These are phyloP conservation scores for Heliothis peltigera DNA, from an alignment of 2,888 invertebrate species.

Conservation along the genomic window DNA sequence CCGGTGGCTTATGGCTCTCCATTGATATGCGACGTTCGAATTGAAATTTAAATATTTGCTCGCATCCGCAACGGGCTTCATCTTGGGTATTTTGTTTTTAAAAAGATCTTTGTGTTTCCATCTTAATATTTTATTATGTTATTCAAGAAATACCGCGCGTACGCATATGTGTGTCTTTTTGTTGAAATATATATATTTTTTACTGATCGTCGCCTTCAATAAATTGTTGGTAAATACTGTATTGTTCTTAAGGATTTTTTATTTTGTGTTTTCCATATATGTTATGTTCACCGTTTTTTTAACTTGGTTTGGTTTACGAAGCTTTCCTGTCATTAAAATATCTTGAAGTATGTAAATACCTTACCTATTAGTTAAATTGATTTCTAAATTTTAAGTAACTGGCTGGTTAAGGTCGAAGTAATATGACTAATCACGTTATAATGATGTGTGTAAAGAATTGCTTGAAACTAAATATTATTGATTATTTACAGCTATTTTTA, in stretches of 20 bases:
- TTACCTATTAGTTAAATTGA: not conserved
- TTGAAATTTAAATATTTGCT: conserved; percentile 90
- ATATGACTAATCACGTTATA: too few species aligned
- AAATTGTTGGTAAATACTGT: conserved; percentile 45
- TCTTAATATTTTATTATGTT: conserved; percentile 86
- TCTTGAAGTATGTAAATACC: too few species aligned
- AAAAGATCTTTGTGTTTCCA: conserved; percentile 82
- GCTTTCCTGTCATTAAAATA: not conserved
- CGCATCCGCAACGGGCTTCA: conserved; percentile 84
- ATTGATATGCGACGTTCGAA: conserved; percentile 90
- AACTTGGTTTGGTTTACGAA: not conserved
- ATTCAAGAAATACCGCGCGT: conserved; percentile 63
- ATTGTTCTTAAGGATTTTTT: conserved; percentile 18
- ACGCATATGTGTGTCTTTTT: conserved; percentile 41
- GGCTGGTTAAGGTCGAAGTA: not conserved
- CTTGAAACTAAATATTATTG: not conserved
- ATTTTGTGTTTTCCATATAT: not conserved
- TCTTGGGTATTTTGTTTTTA: conserved; percentile 84
- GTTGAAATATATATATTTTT: conserved; percentile 48
- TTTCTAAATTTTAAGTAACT: too few species aligned
- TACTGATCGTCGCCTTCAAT: conserved; percentile 55
- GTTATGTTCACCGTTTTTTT: not conserved
- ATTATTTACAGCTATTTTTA: not conserved
- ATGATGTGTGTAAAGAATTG: not conserved
- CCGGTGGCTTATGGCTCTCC: conserved; percentile 90